Evolutionary conservation across 2,888 invertebrate genomes (phyloP), one percentile per base, ranked within the genome.

Genomic region (Melanotus villosus): DNA sequence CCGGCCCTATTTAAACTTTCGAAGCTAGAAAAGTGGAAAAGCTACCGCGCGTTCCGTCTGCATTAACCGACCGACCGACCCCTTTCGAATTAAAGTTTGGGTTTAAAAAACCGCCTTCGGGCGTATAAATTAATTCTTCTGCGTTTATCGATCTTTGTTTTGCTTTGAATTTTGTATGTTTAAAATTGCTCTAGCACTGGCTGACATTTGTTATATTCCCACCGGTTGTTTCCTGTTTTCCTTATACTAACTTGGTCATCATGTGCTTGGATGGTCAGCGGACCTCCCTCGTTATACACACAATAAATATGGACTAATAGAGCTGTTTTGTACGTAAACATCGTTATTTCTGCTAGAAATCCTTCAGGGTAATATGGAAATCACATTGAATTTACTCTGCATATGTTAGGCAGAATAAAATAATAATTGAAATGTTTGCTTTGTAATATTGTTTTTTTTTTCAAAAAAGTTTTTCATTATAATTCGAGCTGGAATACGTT

Each of bases 301-400:
- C 82, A 82, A 82, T 83, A 83, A 82, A 83, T 82, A 83, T 80
- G 81, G 80, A 80, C 81, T 83, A 84, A 84, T 84, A 82, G 82
- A 82, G 80, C 80, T 76, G 79, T 83, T 80, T 81, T 80, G 76
- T 80, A 79, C 80, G 82, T 81, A 83, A 83, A 83, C 82, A 83
- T 82, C 81, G 81, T 82, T 82, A 82, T 82, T 82, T 81, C 81
- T 79, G 80, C 80, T 78, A 79, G 78, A 80, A 77, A 78, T 80
- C 75, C 75, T 79, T 77, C 76, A 34, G 70, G 72, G 72, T 72
- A 72, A 70, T 72, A 68, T 70, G 68, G 65, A 70, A 72, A 68
- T 66, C 59, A 60, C 36, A 66, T 66, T 32, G 54, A 66, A 66
- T 60, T 60, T 52, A 30, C 34, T 50, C 57, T 45, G 50, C 38